Evolutionary conservation across 64 coral and sea anemone genomes (phyloP).

Genomic region (Stylophora pistillata): DNA sequence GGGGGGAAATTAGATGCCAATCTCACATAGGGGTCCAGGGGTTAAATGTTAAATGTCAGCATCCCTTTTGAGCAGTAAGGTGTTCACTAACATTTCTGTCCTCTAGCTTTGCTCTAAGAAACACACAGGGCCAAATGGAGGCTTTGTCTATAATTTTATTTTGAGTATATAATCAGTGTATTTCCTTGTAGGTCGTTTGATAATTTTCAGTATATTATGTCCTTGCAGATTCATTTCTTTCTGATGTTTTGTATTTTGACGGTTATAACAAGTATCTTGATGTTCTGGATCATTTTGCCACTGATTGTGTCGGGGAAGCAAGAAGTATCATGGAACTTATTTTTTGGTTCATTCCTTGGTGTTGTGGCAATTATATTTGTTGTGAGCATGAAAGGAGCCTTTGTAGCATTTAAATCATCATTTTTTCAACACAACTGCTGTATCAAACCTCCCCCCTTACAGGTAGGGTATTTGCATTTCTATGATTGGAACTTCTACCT

Average conservation of each 20-base stretch:
- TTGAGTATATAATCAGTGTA: too few relatives aligned
- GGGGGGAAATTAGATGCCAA: too few relatives aligned
- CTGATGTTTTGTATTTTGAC: constrained; percentile 51
- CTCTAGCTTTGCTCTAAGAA: too few relatives aligned
- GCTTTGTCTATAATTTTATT: too few relatives aligned
- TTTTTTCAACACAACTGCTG: constrained; percentile 56
- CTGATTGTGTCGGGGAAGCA: constrained; percentile 17
- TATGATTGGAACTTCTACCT: neutral
- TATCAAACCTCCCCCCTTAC: constrained; percentile 34
- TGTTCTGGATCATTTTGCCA: constrained; percentile 59
- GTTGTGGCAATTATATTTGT: constrained; percentile 52
- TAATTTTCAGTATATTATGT: neutral
- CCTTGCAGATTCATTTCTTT: constrained; percentile 50
- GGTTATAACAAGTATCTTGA: constrained; percentile 34
- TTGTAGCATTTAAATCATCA: constrained; percentile 48
- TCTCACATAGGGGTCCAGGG: too few relatives aligned
- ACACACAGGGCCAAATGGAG: too few relatives aligned
- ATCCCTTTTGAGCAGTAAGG: too few relatives aligned
- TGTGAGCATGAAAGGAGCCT: constrained; percentile 63
- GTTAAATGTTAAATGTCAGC: too few relatives aligned
- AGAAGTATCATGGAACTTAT: constrained; percentile 53
- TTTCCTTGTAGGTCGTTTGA: too few relatives aligned
- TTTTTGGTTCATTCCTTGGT: constrained; percentile 58
- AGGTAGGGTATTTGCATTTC: constrained; percentile 16
- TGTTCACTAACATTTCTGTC: too few relatives aligned